Evolutionary conservation across 1,140 invertebrate genomes (phyloP), one percentile per base, ranked within the genome.

Genomic region (Pseudobourletiella spinata): DNA sequence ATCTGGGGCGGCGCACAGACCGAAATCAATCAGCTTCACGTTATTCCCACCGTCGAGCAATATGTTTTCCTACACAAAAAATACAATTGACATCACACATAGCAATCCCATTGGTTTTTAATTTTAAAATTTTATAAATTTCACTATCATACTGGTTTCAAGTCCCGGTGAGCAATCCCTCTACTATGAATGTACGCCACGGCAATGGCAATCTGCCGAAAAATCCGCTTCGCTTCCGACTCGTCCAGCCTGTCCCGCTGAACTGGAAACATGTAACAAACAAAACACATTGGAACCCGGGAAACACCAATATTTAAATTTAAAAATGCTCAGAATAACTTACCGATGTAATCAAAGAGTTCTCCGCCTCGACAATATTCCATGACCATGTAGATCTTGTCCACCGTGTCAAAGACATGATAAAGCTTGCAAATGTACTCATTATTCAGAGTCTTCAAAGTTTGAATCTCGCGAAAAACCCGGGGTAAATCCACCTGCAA

Each of bases 1-100:
- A 70, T 77, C 78, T 15, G 88, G 88, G 72, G 86, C 86, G 1
- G 89, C 88, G 79, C 89, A 91, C 8, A 94, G 76, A 30, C 91
- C 91, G 81, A 94, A 94, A 75, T 94, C 90, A 67, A 94, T 94
- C 44, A 94, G 73, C 73, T 92, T 92, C 20, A 94, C 76, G 71
- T 86, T 85, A 64, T 89, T 82, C 54, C 88, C 80, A 71, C 82
- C 83, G 70, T 91, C 86, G 52, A 94, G 72, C 25, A 94, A 74
- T 50, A 94, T 80, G 76, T 94, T 91, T 78, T 91, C 88, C 84
- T 86, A 69, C 43, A 74, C 68, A 62, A 63, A 63, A 71, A 66
- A 70, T 59, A 61, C 52, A 61, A 42, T 26, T 44, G n/a, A n/a
- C n/a, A n/a, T n/a, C n/a, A n/a, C n/a, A n/a, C n/a, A n/a, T n/a